These are phyloP conservation scores for Bruchidius siliquastri DNA, from an alignment of 2,888 invertebrate genomes.

Conservation along the genomic window DNA sequence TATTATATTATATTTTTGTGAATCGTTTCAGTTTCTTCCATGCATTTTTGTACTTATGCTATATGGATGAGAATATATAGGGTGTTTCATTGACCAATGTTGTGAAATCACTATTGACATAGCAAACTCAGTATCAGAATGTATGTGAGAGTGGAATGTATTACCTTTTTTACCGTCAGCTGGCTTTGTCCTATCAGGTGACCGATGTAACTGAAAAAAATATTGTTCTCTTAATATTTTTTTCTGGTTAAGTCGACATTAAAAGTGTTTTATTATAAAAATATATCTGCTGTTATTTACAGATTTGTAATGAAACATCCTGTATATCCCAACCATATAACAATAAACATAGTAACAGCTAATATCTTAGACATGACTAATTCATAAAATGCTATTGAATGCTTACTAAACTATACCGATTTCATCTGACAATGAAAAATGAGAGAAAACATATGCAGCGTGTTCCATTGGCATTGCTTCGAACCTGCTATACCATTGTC, in stretches of 20 bases:
- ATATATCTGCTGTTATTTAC: background rate
- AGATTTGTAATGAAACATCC: background rate
- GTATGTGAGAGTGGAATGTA: background rate
- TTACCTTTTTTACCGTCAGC: background rate
- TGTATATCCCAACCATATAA: background rate
- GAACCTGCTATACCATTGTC: too few relatives aligned
- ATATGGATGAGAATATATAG: background rate
- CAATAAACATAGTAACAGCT: background rate
- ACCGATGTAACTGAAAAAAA: background rate
- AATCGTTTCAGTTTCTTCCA: too few relatives aligned
- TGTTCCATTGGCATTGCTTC: too few relatives aligned
- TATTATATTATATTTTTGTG: too few relatives aligned
- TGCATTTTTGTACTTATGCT: background rate
- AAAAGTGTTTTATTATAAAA: background rate
- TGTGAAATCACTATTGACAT: background rate
- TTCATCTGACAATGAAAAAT: too few relatives aligned
- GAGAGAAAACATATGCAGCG: too few relatives aligned
- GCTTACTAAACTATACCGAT: too few relatives aligned
- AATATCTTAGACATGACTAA: too few relatives aligned
- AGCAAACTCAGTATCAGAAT: background rate
- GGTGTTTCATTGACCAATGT: background rate
- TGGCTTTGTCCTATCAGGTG: background rate
- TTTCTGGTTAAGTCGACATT: too few relatives aligned
- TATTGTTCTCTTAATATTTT: background rate
- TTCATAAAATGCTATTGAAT: too few relatives aligned